phyloP scores from a whole-genome alignment of 2,797 vertebrate species.

The Rhinophrynus dorsalis region DNA sequence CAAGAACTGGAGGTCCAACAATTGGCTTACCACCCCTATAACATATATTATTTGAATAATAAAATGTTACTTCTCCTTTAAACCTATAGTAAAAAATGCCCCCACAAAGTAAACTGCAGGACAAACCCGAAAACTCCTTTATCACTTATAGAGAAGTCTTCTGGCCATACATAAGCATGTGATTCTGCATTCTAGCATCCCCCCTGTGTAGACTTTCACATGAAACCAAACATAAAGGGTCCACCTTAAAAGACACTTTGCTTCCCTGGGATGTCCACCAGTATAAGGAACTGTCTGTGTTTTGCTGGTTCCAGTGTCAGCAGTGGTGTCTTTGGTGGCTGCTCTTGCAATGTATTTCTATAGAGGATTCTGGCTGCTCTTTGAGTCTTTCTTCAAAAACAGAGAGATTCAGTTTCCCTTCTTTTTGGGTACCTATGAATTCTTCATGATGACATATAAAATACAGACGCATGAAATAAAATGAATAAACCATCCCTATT shows the following conservation, averaged over 20 bases:
- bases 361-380: background rate
- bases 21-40: no score
- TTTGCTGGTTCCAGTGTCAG: constrained; percentile 45
- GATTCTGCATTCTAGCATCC: no score
- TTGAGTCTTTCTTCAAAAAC: background rate
- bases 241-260: constrained; percentile 59
- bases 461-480: background rate
- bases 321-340: constrained; percentile 41
- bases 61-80: no score
- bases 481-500: background rate
- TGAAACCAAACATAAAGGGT: constrained; percentile 13
- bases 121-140: no score
- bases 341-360: background rate
- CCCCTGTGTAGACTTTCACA: no score
- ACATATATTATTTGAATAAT: no score
- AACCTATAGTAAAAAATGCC: no score
- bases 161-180: no score
- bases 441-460: constrained; percentile 1
- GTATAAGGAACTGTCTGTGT: no score
- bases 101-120: no score
- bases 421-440: constrained; percentile 32
- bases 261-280: constrained; percentile 32
- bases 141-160: no score
- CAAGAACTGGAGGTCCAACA: no score
- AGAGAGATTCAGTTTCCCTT: background rate